phyloP scores from a whole-genome alignment of 2,888 invertebrate genomes.

The Rhagonycha lutea region DNA sequence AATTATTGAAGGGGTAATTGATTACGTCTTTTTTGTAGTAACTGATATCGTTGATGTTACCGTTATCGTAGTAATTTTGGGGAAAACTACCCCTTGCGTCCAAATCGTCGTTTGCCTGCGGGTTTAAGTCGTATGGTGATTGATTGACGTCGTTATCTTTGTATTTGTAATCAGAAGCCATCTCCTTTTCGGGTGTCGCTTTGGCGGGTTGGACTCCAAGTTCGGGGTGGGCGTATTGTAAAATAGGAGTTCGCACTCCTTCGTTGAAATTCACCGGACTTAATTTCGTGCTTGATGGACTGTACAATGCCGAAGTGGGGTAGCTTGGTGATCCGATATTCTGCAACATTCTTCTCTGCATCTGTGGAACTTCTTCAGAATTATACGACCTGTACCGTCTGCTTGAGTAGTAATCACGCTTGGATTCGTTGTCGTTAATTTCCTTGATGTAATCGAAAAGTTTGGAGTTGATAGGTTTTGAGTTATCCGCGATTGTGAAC shows the following conservation, averaged over 20 bases:
- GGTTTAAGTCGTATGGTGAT: constrained; percentile 30
- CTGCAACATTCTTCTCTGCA: constrained; percentile 74
- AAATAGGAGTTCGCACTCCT: constrained; percentile 73
- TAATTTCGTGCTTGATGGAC: constrained; percentile 63
- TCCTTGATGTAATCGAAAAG: constrained; percentile 69
- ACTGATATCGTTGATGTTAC: constrained; percentile 49
- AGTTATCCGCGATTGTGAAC: constrained; percentile 67
- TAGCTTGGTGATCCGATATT: constrained; percentile 65
- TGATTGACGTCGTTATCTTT: constrained; percentile 38
- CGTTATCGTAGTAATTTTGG: constrained; percentile 54
- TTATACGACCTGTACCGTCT: constrained; percentile 54
- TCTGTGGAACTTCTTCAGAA: constrained; percentile 57
- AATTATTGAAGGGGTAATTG: constrained; percentile 61
- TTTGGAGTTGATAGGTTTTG: constrained; percentile 61
- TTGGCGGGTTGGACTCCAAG: constrained; percentile 77
- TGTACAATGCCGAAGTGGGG: constrained; percentile 69
- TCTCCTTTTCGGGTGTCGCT: constrained; percentile 55
- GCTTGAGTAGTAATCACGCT: constrained; percentile 64
- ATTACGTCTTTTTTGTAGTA: constrained; percentile 62
- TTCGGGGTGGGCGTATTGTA: constrained; percentile 81
- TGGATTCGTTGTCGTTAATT: constrained; percentile 68
- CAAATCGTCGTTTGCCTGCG: constrained; percentile 15
- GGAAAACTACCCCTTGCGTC: constrained; percentile 43
- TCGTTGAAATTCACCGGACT: constrained; percentile 67
- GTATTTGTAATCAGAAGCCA: constrained; percentile 40